Conservation (phyloP, 1,140 invertebrate genomes). For the Oreohelix idahoensis region DNA sequence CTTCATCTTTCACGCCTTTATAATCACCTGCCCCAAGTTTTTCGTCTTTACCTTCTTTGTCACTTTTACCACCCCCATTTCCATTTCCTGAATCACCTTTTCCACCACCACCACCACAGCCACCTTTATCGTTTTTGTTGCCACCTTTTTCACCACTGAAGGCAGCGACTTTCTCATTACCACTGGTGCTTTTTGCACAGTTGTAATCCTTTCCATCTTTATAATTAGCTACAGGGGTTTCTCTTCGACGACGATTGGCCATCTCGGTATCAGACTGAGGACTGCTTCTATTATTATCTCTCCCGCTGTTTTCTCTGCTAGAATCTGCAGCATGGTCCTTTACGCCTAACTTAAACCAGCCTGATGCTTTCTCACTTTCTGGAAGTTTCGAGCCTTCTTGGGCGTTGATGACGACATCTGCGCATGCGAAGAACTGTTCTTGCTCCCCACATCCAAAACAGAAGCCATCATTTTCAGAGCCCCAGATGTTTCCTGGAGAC, state of each 20-base stretch:
- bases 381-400: neutral
- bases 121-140: neutral
- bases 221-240: neutral
- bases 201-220: neutral
- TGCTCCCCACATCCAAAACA: slow-evolving; percentile 70
- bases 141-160: neutral
- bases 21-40: neutral
- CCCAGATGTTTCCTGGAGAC: slow-evolving; percentile 53
- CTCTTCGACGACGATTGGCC: neutral
- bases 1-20: neutral
- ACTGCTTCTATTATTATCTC: neutral
- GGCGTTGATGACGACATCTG: slow-evolving; percentile 78
- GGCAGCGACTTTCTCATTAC: neutral
- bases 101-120: neutral
- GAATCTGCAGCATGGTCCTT: neutral
- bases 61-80: neutral
- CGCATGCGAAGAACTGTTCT: slow-evolving; percentile 80
- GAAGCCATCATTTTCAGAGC: slow-evolving; percentile 38
- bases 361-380: neutral
- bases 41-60: neutral
- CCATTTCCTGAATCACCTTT: neutral
- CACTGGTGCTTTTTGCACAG: neutral
- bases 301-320: neutral
- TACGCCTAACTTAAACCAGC: neutral
- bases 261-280: neutral